These are phyloP conservation scores for Lophura nycthemera DNA, from an alignment of 2,113 vertebrate species.

Conservation along the genomic window DNA sequence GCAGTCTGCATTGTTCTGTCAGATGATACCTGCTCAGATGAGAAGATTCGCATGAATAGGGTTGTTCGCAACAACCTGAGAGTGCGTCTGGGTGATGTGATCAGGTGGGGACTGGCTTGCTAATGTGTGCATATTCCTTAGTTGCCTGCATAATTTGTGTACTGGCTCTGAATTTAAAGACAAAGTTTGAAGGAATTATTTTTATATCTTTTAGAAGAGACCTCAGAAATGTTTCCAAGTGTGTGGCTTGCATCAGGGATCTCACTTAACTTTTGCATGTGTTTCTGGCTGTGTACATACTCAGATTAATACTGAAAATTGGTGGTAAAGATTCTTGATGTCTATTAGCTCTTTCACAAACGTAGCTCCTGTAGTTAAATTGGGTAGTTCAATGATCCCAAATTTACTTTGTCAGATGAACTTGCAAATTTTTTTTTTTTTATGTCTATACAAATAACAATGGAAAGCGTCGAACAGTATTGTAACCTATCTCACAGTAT, in stretches of 20 bases:
- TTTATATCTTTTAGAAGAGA: background rate
- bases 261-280: background rate
- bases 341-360: background rate
- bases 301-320: background rate
- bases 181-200: background rate
- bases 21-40: conserved; percentile 97
- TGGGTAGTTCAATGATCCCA: background rate
- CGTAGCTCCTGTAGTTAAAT: background rate
- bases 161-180: background rate
- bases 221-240: background rate
- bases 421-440: background rate
- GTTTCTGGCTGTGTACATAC: background rate
- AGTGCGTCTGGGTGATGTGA: conserved; percentile 95
- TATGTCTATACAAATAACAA: background rate
- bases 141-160: background rate
- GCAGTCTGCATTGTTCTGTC: conserved; percentile 98
- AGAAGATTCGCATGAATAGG: conserved; percentile 99
- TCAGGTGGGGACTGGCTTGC: conserved; percentile 83
- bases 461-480: background rate
- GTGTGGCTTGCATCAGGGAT: background rate
- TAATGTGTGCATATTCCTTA: background rate
- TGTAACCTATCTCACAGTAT: accelerated
- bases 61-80: conserved; percentile 98
- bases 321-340: background rate
- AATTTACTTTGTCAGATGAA: background rate